Conservation (phyloP, 1,140 invertebrate species). For the Dendroctonus valens region DNA sequence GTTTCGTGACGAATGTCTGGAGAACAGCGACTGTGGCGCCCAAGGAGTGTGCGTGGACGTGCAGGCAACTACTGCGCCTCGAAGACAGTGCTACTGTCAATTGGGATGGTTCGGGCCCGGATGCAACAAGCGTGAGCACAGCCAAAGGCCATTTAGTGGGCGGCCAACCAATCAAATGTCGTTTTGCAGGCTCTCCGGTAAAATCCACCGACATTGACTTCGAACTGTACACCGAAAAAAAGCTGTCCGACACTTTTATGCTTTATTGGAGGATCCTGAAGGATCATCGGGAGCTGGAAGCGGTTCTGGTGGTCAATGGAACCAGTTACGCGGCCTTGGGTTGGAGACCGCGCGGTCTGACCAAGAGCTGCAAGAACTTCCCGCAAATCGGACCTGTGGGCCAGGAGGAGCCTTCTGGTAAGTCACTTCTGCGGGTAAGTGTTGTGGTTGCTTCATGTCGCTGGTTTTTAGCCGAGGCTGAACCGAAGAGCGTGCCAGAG, state of each 20-base stretch:
- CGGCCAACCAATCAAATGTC: background rate
- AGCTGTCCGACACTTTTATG: constrained; percentile 69
- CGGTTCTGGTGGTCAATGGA: constrained; percentile 78
- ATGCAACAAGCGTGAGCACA: constrained; percentile 72
- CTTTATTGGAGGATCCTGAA: constrained; percentile 82
- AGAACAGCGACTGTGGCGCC: constrained; percentile 79
- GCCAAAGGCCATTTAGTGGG: background rate
- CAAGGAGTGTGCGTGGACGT: constrained; percentile 82
- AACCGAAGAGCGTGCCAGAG: constrained; percentile 46
- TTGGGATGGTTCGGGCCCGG: constrained; percentile 80
- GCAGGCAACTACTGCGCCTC: constrained; percentile 74
- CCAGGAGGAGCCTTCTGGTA: constrained; percentile 45
- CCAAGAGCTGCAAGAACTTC: constrained; percentile 72
- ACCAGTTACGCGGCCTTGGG: constrained; percentile 84
- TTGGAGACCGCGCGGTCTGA: constrained; percentile 73
- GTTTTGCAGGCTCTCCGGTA: constrained; percentile 61
- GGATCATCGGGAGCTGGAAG: constrained; percentile 78
- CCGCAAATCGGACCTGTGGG: constrained; percentile 58
- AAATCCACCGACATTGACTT: constrained; percentile 65
- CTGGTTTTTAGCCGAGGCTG: constrained; percentile 41
- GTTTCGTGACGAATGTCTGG: constrained; percentile 79
- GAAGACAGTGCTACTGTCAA: constrained; percentile 85
- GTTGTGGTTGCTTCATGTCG: background rate
- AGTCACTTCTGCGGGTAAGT: background rate
- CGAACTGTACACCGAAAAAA: constrained; percentile 65